Conservation (phyloP, 2,888 invertebrate species). For the Euzophera pinguis region DNA sequence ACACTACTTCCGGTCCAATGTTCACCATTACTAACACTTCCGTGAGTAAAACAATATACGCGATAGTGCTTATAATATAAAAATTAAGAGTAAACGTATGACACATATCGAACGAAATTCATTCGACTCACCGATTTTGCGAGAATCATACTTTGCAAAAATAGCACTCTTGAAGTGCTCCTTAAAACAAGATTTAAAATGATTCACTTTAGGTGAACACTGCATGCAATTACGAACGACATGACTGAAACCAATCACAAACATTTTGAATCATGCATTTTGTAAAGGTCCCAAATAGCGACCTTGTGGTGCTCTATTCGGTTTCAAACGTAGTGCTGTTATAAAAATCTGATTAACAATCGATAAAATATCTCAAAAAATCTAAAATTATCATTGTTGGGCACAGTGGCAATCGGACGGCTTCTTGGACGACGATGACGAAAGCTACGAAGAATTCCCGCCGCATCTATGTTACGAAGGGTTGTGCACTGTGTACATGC, state of each 20-base stretch:
- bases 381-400: not conserved
- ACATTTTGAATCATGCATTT: not conserved
- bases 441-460: conserved; percentile 52
- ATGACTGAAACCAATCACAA: not conserved
- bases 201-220: too few relatives aligned
- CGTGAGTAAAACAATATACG: conserved; percentile 36
- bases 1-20: conserved; percentile 59
- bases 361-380: too few relatives aligned
- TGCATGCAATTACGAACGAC: too few relatives aligned
- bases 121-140: too few relatives aligned
- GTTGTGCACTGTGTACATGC: conserved; percentile 66
- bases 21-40: conserved; percentile 58
- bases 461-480: conserved; percentile 68
- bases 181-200: too few relatives aligned
- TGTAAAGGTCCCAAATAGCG: not conserved
- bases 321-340: not conserved
- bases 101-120: too few relatives aligned
- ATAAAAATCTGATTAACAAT: too few relatives aligned
- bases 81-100: too few relatives aligned
- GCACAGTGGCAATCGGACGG: not conserved
- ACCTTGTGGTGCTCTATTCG: not conserved
- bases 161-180: too few relatives aligned
- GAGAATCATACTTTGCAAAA: too few relatives aligned
- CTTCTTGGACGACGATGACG: conserved; percentile 39
- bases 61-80: too few relatives aligned